phyloP scores from a whole-genome alignment of 2,113 vertebrate genomes.

The Colius striatus region DNA sequence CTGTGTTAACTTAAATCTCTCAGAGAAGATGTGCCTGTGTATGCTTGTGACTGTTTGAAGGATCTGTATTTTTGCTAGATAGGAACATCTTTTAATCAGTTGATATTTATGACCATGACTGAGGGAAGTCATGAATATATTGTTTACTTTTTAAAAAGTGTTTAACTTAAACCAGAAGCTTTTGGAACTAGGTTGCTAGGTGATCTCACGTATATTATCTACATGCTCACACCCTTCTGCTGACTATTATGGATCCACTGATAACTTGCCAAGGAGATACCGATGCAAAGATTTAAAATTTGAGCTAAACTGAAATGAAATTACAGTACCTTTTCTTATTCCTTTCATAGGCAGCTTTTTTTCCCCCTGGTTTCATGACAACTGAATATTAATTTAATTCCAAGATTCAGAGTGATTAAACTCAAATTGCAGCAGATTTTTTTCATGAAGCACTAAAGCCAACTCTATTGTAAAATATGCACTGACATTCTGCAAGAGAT shows the following conservation, averaged over 20 bases:
- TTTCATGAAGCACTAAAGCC: not conserved
- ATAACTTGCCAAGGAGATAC: not conserved
- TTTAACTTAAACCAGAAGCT: not conserved
- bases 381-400: constrained; percentile 49
- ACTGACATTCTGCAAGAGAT: constrained; percentile 46
- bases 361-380: not conserved
- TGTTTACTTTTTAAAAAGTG: not conserved
- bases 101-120: not conserved
- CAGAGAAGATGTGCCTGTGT: not conserved
- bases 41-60: not conserved
- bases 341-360: not conserved
- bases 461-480: not conserved
- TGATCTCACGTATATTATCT: not conserved
- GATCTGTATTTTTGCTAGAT: not conserved
- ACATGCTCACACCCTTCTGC: not conserved
- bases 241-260: not conserved
- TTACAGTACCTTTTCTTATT: not conserved
- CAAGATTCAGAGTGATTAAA: constrained; percentile 29
- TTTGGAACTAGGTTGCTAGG: not conserved
- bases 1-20: not conserved
- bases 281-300: not conserved
- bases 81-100: not conserved
- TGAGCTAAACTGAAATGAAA: not conserved
- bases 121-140: not conserved
- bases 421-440: constrained; percentile 19